Base-by-base conservation (phyloP, 35 echinoderm and acorn worm genomes). In the Holothuria glaberrima region DNA sequence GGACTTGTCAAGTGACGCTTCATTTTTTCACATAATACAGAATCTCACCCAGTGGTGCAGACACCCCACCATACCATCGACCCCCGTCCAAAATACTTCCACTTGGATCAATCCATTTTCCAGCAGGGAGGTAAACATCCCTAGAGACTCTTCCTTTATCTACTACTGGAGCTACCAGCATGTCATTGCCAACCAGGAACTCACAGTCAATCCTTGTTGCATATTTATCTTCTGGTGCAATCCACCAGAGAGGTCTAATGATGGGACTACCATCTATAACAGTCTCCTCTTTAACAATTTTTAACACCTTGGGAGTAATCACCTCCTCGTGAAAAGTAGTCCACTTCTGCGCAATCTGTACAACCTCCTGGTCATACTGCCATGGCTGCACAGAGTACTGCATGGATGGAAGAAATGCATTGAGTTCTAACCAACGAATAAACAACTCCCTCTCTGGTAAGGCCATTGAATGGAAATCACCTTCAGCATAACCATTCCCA, bases 161-260 rank as follows among this genome's bases (percentile, higher is more conserved):
- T 31, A 98, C 68, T 18, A 98, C 74, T 45, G 96, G 96, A 54
- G 96, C 96, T 18, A 98, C 96, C 4, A 98, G 90, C 48, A 98
- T 76, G 54, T 98, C 93, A 88, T 93, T 86, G 9, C 96, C 96
- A 44, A 98, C 82, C 5, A 98, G 86, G 59, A 98, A 98, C 90
- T 98, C 84, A 10, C 90, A 94, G 52, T 98, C 93, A 13, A 90
- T 88, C 18, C 80, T 92, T 27, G 86, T 75, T 29, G 96, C 96
- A 59, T 79, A 41, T 57, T 86, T 58, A 88, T 94, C 93, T 24
- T 69, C 50, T 19, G 93, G 90, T 10, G 90, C 90, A 18, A 92
- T 88, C 96, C 96, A 98, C 96, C 96, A 98, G 19, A 98, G 69
- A 35, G 96, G 96, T 89, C 96, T 62, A 18, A 98, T 92, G 34